Evolutionary conservation across 1,140 invertebrate species (phyloP).

Genomic region (Drosophila bocki): DNA sequence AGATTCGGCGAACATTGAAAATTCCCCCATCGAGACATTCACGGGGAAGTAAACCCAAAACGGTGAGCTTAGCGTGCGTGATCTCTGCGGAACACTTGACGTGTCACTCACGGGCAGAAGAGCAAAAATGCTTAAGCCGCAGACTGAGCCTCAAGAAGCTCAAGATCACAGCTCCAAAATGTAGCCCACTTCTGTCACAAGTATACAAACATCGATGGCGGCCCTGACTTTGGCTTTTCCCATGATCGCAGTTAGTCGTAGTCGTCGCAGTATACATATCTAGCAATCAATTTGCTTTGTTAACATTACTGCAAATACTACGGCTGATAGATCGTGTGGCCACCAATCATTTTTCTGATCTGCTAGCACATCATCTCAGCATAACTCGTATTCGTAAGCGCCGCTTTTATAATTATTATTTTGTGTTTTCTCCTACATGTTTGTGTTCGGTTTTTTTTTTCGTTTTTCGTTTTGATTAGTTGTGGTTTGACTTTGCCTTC

Average conservation of each 20-base stretch:
- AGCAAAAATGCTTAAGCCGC: constrained; percentile 21
- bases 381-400: constrained; percentile 6
- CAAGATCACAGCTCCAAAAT: constrained; percentile 33
- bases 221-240: constrained; percentile 59
- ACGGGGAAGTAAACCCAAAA: constrained; percentile 19
- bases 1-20: constrained; percentile 43
- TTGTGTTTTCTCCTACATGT: constrained; percentile 5
- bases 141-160: constrained; percentile 28
- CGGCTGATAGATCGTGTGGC: constrained; percentile 21
- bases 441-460: background rate
- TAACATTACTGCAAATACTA: constrained; percentile 32
- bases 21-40: constrained; percentile 21
- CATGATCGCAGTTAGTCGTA: constrained; percentile 8
- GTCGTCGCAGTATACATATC: background rate
- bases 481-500: constrained; percentile 25
- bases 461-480: constrained; percentile 19
- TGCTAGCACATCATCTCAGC: constrained; percentile 19
- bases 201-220: background rate
- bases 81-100: constrained; percentile 8
- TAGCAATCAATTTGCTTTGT: constrained; percentile 36
- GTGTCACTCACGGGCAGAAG: constrained; percentile 29
- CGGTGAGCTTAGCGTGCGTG: constrained; percentile 18
- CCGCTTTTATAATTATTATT: constrained; percentile 9
- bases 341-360: constrained; percentile 31
- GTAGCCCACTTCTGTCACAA: constrained; percentile 31